Base-by-base conservation (phyloP, 2,113 vertebrate genomes). In the Pachyramphus minor region DNA sequence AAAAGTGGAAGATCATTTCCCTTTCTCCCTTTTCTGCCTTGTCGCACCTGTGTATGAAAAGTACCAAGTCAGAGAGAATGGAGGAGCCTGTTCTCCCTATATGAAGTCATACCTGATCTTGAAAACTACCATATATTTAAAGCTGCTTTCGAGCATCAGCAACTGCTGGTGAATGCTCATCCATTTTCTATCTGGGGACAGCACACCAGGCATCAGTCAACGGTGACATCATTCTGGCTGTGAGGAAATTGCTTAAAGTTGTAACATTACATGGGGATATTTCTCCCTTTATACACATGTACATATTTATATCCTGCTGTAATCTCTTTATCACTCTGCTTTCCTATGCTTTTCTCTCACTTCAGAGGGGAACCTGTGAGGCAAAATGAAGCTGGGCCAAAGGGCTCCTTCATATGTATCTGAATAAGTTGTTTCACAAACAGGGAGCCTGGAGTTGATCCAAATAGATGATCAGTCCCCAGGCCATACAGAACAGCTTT, bases 371-470 rank as follows among this genome's bases (percentile, higher is more conserved):
- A 84, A 55, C 5, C 12, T 31, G 3, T 69, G 55, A 53, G 62
- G 78, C 17, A 88, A 55, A 83, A 79, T 28, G 14, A 73, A 82
- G 27, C 15, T 64, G 24, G 11, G 19, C 5, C 9, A 67, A 73
- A 71, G 9, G 44, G 20, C 14, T 86, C 28, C 16, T 90, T 31
- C 28, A 4, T 33, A 27, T 6, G 4, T 23, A 39, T 28, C 44
- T 52, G 11, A 39, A 27, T 7, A 73, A 7, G 3, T 49, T 35
- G 9, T 50, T 89, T 67, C 33, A 45, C 37, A n/a, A 62, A 67
- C 4, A 41, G 10, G 5, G 16, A 9, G 5, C 4, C 1, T 2
- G 2, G 8, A 5, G 3, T 4, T 42, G 17, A 49, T 52, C 31
- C 63, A 58, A 3, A 42, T 6, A 52, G 4, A 16, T 33, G 12